A percentile compares a stretch with the other conserved stretches of the same genome.
Evolutionary conservation across 30 jellyfish, hydroid and myxozoan species (phyloP).

Genomic region (Aurelia aurita complex sp. Pacific): DNA sequence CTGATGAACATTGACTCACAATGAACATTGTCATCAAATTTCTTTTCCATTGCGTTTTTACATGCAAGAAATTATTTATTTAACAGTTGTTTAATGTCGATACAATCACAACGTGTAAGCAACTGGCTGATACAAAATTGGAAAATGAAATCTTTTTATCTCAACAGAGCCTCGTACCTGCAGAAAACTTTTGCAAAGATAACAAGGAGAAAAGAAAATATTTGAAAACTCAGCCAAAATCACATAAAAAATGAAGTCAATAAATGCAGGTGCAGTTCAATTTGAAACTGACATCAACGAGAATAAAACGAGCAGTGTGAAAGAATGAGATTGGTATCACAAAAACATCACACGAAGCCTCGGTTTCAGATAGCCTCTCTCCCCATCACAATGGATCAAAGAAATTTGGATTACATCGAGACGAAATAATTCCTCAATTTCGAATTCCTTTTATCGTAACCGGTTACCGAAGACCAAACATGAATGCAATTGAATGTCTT

Average conservation of each 20-base stretch:
- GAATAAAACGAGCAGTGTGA: background rate
- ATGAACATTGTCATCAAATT: no score
- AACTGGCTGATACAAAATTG: no score
- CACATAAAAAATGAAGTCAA: background rate
- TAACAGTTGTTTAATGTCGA: no score
- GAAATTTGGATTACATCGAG: conserved; percentile 77
- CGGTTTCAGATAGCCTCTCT: background rate
- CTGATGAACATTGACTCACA: no score
- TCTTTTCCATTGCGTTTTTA: no score
- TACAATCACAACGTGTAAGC: no score
- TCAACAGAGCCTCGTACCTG: no score
- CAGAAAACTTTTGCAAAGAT: no score
- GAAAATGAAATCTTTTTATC: no score
- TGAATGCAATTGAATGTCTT: conserved; percentile 71
- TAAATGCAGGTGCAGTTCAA: background rate
- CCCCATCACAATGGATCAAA: background rate
- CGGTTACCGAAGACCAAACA: conserved; percentile 88
- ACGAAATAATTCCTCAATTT: conserved; percentile 72
- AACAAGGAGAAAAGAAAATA: no score
- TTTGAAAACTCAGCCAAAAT: background rate
- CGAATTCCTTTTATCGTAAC: conserved; percentile 80
- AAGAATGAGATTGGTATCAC: background rate
- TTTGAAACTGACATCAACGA: background rate
- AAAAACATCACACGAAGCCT: background rate
- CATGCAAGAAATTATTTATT: no score